phyloP scores from a whole-genome alignment of 92 coral and sea anemone genomes.

The Phenganax marumi region DNA sequence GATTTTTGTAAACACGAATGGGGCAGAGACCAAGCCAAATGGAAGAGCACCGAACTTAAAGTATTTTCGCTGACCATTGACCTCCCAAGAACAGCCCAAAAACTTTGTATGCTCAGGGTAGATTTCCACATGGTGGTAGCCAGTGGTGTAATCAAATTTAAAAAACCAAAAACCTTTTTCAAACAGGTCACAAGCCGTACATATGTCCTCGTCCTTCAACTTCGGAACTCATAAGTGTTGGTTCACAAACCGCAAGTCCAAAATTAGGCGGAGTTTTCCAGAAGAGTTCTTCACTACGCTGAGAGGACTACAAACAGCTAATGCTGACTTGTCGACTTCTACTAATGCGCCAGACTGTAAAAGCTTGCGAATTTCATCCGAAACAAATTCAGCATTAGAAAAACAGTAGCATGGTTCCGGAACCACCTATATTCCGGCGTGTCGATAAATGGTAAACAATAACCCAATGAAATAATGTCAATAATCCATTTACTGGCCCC shows the following conservation, averaged over 20 bases:
- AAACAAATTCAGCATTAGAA: no score
- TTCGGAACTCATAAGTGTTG: constrained; percentile 33
- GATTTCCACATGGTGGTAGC: constrained; percentile 59
- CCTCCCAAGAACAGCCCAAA: constrained; percentile 56
- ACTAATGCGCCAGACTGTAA: constrained; percentile 46
- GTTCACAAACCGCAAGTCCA: constrained; percentile 50
- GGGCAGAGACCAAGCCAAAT: constrained; percentile 43
- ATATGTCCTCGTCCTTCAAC: constrained; percentile 52
- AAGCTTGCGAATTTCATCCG: constrained; percentile 29
- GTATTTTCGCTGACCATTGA: constrained; percentile 9
- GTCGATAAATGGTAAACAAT: constrained; percentile 52
- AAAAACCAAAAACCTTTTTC: constrained; percentile 28
- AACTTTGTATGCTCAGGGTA: constrained; percentile 49
- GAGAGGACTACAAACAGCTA: constrained; percentile 32
- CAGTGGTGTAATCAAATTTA: constrained; percentile 46
- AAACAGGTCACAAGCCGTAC: constrained; percentile 44
- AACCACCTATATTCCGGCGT: constrained; percentile 9
- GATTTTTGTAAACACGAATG: constrained; percentile 49
- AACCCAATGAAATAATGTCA: constrained; percentile 36
- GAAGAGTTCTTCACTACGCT: constrained; percentile 40
- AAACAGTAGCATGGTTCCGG: no score
- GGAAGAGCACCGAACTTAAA: constrained; percentile 46
- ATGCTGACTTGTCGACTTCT: not conserved
- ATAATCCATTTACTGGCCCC: constrained; percentile 50
- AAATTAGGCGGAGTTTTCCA: constrained; percentile 39